These are phyloP conservation scores for Scomberomorus guttatus DNA, from an alignment of 2,797 vertebrate genomes.

Conservation along the genomic window DNA sequence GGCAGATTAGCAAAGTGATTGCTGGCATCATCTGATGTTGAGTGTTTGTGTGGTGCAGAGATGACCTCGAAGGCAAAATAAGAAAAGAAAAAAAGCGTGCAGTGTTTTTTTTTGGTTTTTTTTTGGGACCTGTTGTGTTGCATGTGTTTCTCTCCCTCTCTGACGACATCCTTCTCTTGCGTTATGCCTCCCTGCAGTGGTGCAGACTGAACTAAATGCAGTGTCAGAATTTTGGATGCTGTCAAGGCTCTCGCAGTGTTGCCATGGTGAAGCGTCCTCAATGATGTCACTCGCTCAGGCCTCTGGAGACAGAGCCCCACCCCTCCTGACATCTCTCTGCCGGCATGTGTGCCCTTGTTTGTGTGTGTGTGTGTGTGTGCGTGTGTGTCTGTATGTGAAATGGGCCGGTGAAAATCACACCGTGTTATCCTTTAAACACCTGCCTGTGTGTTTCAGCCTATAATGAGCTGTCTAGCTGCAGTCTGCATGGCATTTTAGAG, in stretches of 20 bases:
- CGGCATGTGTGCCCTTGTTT: slow-evolving; percentile 40
- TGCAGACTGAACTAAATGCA: slow-evolving; percentile 68
- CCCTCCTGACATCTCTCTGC: slow-evolving; percentile 61
- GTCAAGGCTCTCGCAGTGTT: slow-evolving; percentile 73
- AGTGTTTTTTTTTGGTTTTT: neutral
- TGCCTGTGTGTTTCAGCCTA: slow-evolving; percentile 77
- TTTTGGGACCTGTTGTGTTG: neutral
- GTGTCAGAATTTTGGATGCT: slow-evolving; percentile 76
- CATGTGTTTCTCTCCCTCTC: slow-evolving; percentile 3
- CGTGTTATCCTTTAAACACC: slow-evolving; percentile 80
- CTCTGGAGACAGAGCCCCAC: slow-evolving; percentile 73
- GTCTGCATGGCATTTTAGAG: slow-evolving; percentile 68
- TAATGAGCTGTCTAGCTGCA: slow-evolving; percentile 83
- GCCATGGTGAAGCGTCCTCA: slow-evolving; percentile 82
- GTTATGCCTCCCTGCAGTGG: slow-evolving; percentile 61
- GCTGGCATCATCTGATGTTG: slow-evolving; percentile 23
- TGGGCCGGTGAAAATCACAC: slow-evolving; percentile 72
- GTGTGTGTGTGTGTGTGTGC: slow-evolving; percentile 55
- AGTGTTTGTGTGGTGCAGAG: slow-evolving; percentile 1
- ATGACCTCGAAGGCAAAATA: slow-evolving; percentile 28
- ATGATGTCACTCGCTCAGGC: slow-evolving; percentile 82
- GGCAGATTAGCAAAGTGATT: slow-evolving; percentile 56
- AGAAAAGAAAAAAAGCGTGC: neutral
- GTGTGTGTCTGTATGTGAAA: slow-evolving; percentile 57
- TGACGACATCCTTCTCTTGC: neutral